Evolutionary conservation across 2,888 invertebrate genomes (phyloP), one percentile per base, ranked within the genome.

Genomic region (Lithophane leautieri): DNA sequence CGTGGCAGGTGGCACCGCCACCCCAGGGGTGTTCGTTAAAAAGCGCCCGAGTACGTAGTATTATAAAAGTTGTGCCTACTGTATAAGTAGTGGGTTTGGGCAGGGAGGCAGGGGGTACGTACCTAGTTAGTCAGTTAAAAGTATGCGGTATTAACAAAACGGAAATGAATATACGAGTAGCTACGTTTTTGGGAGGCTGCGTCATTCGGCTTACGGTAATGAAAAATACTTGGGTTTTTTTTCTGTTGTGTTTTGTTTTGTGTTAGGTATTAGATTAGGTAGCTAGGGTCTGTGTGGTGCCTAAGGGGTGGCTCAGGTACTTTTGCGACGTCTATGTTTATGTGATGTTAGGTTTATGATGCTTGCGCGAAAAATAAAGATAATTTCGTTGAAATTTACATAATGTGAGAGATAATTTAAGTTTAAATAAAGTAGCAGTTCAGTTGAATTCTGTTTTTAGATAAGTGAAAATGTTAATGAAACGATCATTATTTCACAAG

Each of bases 101-200:
- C 83, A 90, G 88, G 90, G 91, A 72, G 84, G 89, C 86, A 88
- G 89, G 86, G 84, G 90, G 87, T 77, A 68, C 86, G 93, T 93
- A 94, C 96, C 96, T 96, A 96, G 96, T 96, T 96, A 96, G 96
- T 96, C 96, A 96, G 96, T 96, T 96, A 96, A 96, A 96, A 96
- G 96, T 96, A 96, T 96, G 96, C 96, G 96, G 96, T 96, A 96
- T 96, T 96, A 96, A 96, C 96, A 93, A 93, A 95, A 96, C 96
- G 96, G 96, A 96, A 96, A 96, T 96, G 96, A 96, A 96, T 96
- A 95, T 95, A 96, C 95, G 95, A 93, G 95, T 94, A 94, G 94
- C 93, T 93, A 93, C 91, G 93, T 88, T 95, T 95, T 95, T 88
- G 93, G 81, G 96, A 95, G 94, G 95, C 95, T 95, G 95, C 91